Conservation (phyloP, 2,888 invertebrate genomes). For the Hecatera dysodea region DNA sequence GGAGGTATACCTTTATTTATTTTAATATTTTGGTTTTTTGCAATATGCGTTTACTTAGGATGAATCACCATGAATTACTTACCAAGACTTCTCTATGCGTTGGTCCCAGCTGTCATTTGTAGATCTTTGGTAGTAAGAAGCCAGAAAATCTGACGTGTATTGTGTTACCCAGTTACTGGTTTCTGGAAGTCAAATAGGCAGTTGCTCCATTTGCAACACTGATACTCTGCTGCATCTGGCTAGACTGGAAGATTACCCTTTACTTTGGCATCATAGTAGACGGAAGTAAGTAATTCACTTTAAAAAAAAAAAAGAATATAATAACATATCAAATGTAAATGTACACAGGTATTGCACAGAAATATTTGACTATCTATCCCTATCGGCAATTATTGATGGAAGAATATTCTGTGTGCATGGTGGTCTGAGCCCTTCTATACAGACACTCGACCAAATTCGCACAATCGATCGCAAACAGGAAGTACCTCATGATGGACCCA, state of each 20-base stretch:
- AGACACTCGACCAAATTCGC: constrained; percentile 99
- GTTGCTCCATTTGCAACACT: neutral
- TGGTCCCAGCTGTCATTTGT: neutral
- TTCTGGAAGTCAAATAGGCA: neutral
- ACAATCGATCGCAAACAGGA: constrained; percentile 99
- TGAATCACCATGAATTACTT: neutral
- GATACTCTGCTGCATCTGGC: neutral
- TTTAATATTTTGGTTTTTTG: neutral
- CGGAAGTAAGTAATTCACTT: neutral
- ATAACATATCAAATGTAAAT: constrained; percentile 24
- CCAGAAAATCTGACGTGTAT: neutral
- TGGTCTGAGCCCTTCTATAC: constrained; percentile 99
- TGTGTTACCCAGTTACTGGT: neutral
- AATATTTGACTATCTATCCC: constrained; percentile 99
- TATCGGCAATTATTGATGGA: constrained; percentile 99
- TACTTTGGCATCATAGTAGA: neutral
- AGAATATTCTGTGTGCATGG: constrained; percentile 99
- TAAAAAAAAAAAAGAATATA: neutral
- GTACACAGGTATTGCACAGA: constrained; percentile 97
- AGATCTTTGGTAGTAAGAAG: neutral
- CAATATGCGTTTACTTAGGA: neutral
- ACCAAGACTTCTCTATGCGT: neutral
- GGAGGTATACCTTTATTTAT: constrained; percentile 92
- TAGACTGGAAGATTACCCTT: neutral
- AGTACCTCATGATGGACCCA: constrained; percentile 99